These are phyloP conservation scores for Folsomia manolachei DNA, from an alignment of 2,888 invertebrate species.

Conservation along the genomic window DNA sequence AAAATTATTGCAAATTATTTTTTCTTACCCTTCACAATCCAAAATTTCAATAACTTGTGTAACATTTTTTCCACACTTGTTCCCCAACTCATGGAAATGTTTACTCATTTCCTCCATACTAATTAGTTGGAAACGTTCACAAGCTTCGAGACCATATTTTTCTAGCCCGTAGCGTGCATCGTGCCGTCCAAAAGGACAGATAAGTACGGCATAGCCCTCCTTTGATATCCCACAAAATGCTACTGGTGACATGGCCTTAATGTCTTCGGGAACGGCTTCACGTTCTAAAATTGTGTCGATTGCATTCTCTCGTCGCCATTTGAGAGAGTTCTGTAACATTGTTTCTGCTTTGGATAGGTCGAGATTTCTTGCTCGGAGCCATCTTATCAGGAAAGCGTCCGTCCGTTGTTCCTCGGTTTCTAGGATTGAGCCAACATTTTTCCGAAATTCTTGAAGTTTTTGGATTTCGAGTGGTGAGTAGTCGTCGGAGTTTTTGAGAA, in stretches of 20 bases:
- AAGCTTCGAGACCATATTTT: background rate
- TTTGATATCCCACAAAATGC: slow-evolving; percentile 21
- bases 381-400: slow-evolving; percentile 37
- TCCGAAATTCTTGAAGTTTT: background rate
- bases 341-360: slow-evolving; percentile 36
- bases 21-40: slow-evolving; percentile 28
- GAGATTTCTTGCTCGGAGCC: slow-evolving; percentile 43
- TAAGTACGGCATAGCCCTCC: slow-evolving; percentile 15
- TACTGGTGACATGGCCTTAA: slow-evolving; percentile 11
- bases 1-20: no score
- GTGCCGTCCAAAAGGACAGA: slow-evolving; percentile 27
- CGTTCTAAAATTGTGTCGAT: slow-evolving; percentile 27
- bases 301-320: slow-evolving; percentile 35
- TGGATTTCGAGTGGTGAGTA: background rate
- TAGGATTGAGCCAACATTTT: slow-evolving; percentile 3
- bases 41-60: slow-evolving; percentile 22
- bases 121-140: background rate
- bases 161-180: background rate
- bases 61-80: slow-evolving; percentile 22
- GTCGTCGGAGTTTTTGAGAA: no score
- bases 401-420: slow-evolving; percentile 1
- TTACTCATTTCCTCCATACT: slow-evolving; percentile 24
- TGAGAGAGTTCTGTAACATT: slow-evolving; percentile 34
- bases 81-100: slow-evolving; percentile 11
- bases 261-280: slow-evolving; percentile 26